phyloP scores from a whole-genome alignment of 2,113 vertebrate genomes.

The human (Homo sapiens) region DNA sequence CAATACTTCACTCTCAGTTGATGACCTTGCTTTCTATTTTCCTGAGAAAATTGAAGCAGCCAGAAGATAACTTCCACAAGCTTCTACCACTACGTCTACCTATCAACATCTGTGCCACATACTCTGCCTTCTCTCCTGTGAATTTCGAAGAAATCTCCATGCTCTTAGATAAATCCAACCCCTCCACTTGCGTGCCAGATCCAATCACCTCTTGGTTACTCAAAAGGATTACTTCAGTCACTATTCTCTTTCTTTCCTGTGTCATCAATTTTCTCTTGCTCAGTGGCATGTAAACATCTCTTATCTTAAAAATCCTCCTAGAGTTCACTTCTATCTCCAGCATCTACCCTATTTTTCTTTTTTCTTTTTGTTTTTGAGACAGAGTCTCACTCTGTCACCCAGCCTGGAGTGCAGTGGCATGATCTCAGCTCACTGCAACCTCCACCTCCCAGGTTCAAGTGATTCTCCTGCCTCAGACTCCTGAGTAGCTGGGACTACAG shows the following conservation, averaged over 20 bases:
- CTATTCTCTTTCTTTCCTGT: neutral
- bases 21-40: neutral
- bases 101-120: neutral
- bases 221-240: neutral
- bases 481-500: too few species aligned
- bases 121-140: neutral
- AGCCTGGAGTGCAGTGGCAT: too few species aligned
- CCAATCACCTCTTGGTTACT: neutral
- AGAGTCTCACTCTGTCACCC: too few species aligned
- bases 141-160: neutral
- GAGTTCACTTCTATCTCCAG: neutral
- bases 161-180: neutral
- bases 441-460: too few species aligned
- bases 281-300: neutral
- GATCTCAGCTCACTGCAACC: too few species aligned
- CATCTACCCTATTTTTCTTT: neutral
- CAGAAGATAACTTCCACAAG: neutral
- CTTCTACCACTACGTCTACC: neutral
- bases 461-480: too few species aligned
- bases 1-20: neutral
- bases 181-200: neutral
- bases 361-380: too few species aligned
- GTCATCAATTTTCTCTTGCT: constrained; percentile 14
- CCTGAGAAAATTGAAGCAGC: neutral
- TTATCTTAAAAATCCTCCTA: constrained; percentile 11